Percentiles rank a stretch among this genome's conserved stretches.
phyloP scores from a whole-genome alignment of 2,113 vertebrate species.

The Gambusia affinis region DNA sequence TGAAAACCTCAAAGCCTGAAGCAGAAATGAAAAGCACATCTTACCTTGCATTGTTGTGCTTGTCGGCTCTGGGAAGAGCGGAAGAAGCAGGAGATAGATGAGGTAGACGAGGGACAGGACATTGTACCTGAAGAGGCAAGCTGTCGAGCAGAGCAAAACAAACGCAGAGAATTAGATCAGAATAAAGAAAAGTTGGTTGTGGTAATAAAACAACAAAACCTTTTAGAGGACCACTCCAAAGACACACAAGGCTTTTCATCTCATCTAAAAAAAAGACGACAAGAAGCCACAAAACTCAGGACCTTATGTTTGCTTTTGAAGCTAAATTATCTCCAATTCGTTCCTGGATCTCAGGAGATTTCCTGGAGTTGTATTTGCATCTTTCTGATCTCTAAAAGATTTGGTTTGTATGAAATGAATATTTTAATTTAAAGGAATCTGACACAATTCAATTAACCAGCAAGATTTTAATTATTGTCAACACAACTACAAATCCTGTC shows the following conservation, averaged over 20 bases:
- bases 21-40: conserved; percentile 25
- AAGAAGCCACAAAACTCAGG: conserved; percentile 13
- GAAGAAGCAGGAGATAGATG: conserved; percentile 97
- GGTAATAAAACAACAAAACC: conserved; percentile 41
- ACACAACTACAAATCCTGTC: not conserved
- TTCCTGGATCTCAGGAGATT: conserved; percentile 2
- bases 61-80: conserved; percentile 93
- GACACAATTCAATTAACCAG: not conserved
- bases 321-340: too few species aligned
- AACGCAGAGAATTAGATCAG: conserved; percentile 1
- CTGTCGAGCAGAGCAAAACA: conserved; percentile 73
- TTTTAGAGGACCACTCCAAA: conserved; percentile 29
- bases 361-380: not conserved
- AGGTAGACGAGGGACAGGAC: conserved; percentile 98
- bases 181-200: conserved; percentile 11
- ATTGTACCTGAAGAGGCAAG: conserved; percentile 97
- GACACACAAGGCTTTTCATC: conserved; percentile 30
- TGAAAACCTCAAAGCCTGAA: not conserved
- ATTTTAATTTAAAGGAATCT: conserved; percentile 1
- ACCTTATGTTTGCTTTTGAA: conserved; percentile 20
- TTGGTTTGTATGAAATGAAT: conserved; percentile 6
- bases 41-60: conserved; percentile 95
- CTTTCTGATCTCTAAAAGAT: not conserved
- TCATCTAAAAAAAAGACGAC: not conserved
- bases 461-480: not conserved